Percentiles rank a stretch among this genome's conserved stretches.
Conservation (phyloP, 2,888 invertebrate species). For the Branchipolynoe longqiensis region DNA sequence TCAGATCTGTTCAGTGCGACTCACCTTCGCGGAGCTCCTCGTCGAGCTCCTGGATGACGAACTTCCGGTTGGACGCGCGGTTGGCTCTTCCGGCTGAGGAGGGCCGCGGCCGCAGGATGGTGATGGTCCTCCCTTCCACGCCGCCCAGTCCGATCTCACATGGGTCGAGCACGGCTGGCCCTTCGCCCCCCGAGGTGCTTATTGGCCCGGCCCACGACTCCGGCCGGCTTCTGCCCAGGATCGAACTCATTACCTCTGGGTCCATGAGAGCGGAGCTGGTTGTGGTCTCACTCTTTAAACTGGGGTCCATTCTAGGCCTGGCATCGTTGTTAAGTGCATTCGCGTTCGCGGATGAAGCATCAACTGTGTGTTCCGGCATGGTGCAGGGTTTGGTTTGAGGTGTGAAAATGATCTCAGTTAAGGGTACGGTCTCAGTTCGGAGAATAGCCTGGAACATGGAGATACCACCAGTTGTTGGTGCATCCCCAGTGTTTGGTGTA, state of each 20-base stretch:
- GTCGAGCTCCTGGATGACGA: constrained; percentile 30
- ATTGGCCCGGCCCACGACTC: no score
- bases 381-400: background rate
- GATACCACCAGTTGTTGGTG: background rate
- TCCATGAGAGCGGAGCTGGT: no score
- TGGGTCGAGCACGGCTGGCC: no score
- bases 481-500: background rate
- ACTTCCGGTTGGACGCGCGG: background rate
- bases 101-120: background rate
- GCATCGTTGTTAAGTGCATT: no score
- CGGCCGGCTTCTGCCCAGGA: no score
- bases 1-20: background rate
- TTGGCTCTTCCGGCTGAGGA: background rate
- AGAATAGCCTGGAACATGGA: background rate
- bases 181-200: no score
- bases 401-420: background rate
- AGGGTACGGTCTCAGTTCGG: background rate
- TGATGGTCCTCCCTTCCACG: constrained; percentile 8
- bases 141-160: background rate
- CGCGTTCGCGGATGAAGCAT: no score
- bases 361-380: no score
- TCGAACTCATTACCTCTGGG: no score
- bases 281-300: no score
- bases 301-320: no score
- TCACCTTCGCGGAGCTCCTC: background rate